Percentiles rank a stretch among this genome's conserved stretches.
Conservation (phyloP, 1,140 invertebrate genomes). For the Aphaenogaster ashmeadi region DNA sequence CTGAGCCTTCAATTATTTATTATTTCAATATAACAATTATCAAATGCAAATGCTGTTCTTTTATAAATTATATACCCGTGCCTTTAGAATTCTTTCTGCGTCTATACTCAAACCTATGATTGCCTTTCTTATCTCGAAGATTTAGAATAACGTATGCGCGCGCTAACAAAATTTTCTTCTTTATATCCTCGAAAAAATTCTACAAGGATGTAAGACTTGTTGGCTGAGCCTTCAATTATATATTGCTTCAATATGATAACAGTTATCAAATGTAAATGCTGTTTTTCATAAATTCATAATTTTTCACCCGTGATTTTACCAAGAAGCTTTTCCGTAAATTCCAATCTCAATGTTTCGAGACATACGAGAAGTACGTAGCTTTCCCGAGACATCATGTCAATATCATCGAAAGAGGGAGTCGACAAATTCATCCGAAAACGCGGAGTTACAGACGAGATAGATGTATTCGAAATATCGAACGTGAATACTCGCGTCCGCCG, state of each 20-base stretch:
- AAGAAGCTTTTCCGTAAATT: background rate
- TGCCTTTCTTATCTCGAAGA: conserved; percentile 2
- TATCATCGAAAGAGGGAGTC: conserved; percentile 28
- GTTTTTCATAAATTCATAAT: background rate
- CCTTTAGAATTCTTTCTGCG: background rate
- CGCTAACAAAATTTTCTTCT: background rate
- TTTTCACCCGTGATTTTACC: background rate
- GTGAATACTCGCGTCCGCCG: conserved; percentile 50
- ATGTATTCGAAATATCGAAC: conserved; percentile 57
- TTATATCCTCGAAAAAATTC: background rate
- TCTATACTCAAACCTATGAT: background rate
- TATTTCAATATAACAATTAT: background rate
- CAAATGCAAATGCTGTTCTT: background rate
- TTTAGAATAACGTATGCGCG: background rate
- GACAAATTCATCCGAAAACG: conserved; percentile 57
- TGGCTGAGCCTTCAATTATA: background rate
- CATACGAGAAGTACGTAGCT: background rate
- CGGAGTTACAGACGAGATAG: conserved; percentile 22
- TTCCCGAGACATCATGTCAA: conserved; percentile 10
- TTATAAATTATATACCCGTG: background rate
- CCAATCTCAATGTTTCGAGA: conserved; percentile 7
- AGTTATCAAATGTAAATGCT: background rate
- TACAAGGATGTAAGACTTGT: background rate
- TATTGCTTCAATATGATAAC: background rate
- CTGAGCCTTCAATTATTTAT: background rate